Evolutionary conservation across 2,888 invertebrate species (phyloP), one percentile per base, ranked within the genome.

Genomic region (Chymomyza amoena): DNA sequence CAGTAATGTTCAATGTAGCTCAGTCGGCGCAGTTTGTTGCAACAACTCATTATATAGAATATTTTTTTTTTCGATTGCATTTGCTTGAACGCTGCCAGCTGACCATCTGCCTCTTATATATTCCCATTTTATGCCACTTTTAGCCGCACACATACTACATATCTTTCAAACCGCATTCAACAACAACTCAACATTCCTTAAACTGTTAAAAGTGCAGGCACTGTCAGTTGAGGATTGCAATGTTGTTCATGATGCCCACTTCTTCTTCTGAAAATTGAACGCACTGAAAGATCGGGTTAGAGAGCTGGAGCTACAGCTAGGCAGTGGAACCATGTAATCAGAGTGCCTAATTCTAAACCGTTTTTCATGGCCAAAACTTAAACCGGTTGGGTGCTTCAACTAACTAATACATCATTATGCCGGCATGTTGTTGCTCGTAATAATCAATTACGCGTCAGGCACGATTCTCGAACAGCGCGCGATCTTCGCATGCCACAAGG

Each of bases 381-480:
- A 87, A 84, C 88, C 81, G 84, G 87, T 87, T 83, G 81, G 81
- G 81, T 32, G 32, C 32, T 45, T 74, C 83, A 84, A 80, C 79
- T 84, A 86, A 86, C 87, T 85, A 88, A 85, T 85, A 88, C 84
- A 85, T 85, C 84, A 85, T 85, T 85, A 85, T 72, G 81, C 82
- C 87, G 80, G 84, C 84, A 72, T 75, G 73, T 59, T 73, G 72
- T 59, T 78, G 80, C 76, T 86, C 87, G 88, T 88, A 84, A 84
- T 84, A 84, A 84, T 88, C 84, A 84, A 84, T 84, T 84, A 84
- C 84, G 87, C 87, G 83, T 83, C 84, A 84, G 87, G 88, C 84
- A 84, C 84, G 84, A 88, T 84, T 86, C 85, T 81, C 79, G 76
- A 67, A 60, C 6, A 6, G 73, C 77, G 68, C 88, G 88, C 84